Evolutionary conservation across 2,888 invertebrate genomes (phyloP).

Genomic region (Heteropelma amictum): DNA sequence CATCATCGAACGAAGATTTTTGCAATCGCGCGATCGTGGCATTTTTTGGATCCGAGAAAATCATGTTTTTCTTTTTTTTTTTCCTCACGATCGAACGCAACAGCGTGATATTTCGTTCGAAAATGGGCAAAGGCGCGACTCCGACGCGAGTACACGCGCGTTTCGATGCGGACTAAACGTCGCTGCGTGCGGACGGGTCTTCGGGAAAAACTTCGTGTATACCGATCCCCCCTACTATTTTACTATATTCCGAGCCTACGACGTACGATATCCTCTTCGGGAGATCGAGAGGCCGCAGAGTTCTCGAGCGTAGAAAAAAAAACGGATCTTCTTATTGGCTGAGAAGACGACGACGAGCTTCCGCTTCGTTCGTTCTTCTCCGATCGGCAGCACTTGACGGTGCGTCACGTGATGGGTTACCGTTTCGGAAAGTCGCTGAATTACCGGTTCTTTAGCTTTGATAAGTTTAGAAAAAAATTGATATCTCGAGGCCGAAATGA

Average conservation of each 20-base stretch:
- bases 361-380: neutral
- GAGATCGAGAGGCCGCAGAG: constrained; percentile 15
- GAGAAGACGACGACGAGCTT: constrained; percentile 10
- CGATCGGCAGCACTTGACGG: constrained; percentile 15
- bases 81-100: neutral
- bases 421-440: no score
- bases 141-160: constrained; percentile 59
- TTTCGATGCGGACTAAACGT: constrained; percentile 65
- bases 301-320: neutral
- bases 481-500: no score
- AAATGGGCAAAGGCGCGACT: neutral
- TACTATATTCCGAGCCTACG: constrained; percentile 20
- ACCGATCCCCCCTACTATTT: neutral
- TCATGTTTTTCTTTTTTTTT: neutral
- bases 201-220: no score
- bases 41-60: no score
- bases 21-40: neutral
- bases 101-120: constrained; percentile 37
- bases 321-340: neutral
- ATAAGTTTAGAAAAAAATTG: no score
- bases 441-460: no score
- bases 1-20: neutral
- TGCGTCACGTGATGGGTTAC: no score
- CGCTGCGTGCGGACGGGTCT: neutral
- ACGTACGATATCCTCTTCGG: constrained; percentile 9